Base-by-base conservation (phyloP, 2,888 invertebrate genomes). In the Ernsta delagoae region DNA sequence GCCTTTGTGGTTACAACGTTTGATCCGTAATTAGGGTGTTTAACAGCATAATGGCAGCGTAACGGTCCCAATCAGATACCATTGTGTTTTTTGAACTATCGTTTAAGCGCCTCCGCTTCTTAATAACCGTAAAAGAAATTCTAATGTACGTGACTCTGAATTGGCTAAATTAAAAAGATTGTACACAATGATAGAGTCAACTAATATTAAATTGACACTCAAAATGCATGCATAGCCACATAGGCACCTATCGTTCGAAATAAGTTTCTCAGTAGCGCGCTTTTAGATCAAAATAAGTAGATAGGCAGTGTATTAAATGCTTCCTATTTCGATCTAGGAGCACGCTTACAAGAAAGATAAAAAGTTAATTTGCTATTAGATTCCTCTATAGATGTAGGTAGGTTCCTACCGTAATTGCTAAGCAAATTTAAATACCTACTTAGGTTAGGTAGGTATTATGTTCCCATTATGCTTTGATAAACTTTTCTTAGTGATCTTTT, bases 11-110 rank as follows among this genome's bases (percentile, higher is more conserved):
- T 90, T 85, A 81, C 83, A 81, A 79, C 86, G 85, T 90, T 92
- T 89, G 89, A 91, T 88, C 83, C 83, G 85, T 91, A 92, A 92
- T 92, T 91, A 88, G 88, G 89, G 89, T 87, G 78, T 84, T 89
- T 91, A 90, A 81, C 84, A 81, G 81, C 82, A 85, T 90, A 90
- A 89, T 89, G 81, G 86, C 83, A 79, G 71, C 73, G 85, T 89
- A 90, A 90, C 90, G 90, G 90, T 87, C 82, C 82, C 85, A 82
- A 87, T 89, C 84, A 82, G 84, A 85, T 80, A 78, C 81, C 77
- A 85, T 89, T 88, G 87, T 88, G 80, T 90, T 87, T 85, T 86
- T 83, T 39, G 81, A 76, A 78, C 72, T 71, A 74, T 73, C 75
- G 75, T 75, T 80, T 82, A 78, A 81, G 78, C 78, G 78, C 79